Evolutionary conservation across 2,113 vertebrate species (phyloP), one percentile per base, ranked within the genome.

Genomic region (Capreolus pygargus): DNA sequence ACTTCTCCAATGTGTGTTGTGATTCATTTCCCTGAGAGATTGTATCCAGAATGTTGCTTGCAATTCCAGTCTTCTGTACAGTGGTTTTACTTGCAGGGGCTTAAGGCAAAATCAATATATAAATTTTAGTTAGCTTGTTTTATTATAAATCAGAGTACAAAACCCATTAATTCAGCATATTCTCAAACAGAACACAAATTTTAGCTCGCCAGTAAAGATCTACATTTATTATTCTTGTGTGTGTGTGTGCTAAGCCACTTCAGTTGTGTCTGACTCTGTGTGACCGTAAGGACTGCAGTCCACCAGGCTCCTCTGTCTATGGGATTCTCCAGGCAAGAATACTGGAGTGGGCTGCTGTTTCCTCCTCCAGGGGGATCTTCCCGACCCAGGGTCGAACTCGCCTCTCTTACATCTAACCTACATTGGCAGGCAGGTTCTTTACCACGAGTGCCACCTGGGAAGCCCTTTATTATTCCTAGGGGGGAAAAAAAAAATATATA

Each of bases 1-100:
- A 98, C 94, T 98, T 98, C 85, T 99, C 99, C 25, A 99, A 58
- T 21, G 98, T 97, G 54, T 99, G 99, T 4, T 99, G 99, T 13
- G 99, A 76, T 15, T 99, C 85, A 11, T 98, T 91, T 97, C 98
- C 99, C 99, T 99, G 99, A 98, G 99, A 98, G 96, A 97, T 85
- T 23, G 97, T 99, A 61, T 99, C 99, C 96, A 99, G 50, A 1
- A 99, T n/a, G 58, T 54, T 97, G 98, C 97, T 97, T 5, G 99
- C 95, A 90, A 99, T 98, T 86, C 99, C 99, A 5, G 98, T 89
- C 97, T 98, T 99, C 28, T 99, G 98, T 3, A 98, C 98, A 45
- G 98, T 97, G 94, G 99, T 99, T 99, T 99, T 99, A 98, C 97
- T 98, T 97, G 98, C 98, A 96, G 99, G 98, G 92, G 99, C 99